Percentiles rank a stretch among this genome's conserved stretches.
phyloP scores from a whole-genome alignment of 2,113 vertebrate species.

The Cyrtonyx montezumae region DNA sequence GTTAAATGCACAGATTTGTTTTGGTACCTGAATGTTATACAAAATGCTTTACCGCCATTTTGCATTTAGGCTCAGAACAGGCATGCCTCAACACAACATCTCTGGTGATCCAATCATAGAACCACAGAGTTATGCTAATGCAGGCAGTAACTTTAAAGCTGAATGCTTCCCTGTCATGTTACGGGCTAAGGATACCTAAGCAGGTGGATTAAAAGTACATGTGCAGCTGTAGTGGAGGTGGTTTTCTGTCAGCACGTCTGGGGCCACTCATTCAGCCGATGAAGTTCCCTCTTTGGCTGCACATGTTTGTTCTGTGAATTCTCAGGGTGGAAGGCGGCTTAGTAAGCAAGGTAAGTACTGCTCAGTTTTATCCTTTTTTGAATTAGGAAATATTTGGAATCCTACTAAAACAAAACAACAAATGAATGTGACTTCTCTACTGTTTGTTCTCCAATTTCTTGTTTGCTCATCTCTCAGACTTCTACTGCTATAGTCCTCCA shows the following conservation, averaged over 20 bases:
- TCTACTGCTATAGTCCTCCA: too few species aligned
- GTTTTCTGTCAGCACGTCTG: not conserved
- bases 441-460: too few species aligned
- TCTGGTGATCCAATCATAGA: not conserved
- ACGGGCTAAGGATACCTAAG: not conserved
- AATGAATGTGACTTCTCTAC: too few species aligned
- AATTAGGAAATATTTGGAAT: too few species aligned
- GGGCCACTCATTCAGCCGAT: not conserved
- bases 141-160: not conserved
- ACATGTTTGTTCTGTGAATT: not conserved
- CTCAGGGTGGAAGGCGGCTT: not conserved
- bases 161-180: not conserved
- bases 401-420: too few species aligned
- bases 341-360: not conserved
- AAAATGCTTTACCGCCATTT: not conserved
- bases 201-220: not conserved
- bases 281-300: not conserved
- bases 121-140: not conserved
- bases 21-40: not conserved
- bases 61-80: not conserved
- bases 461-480: too few species aligned
- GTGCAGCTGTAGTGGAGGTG: not conserved
- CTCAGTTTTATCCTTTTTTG: not conserved
- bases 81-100: not conserved
- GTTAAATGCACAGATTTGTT: conserved; percentile 8